Evolutionary conservation across 1,140 invertebrate genomes (phyloP).

Genomic region (Calliopsis andreniformis): DNA sequence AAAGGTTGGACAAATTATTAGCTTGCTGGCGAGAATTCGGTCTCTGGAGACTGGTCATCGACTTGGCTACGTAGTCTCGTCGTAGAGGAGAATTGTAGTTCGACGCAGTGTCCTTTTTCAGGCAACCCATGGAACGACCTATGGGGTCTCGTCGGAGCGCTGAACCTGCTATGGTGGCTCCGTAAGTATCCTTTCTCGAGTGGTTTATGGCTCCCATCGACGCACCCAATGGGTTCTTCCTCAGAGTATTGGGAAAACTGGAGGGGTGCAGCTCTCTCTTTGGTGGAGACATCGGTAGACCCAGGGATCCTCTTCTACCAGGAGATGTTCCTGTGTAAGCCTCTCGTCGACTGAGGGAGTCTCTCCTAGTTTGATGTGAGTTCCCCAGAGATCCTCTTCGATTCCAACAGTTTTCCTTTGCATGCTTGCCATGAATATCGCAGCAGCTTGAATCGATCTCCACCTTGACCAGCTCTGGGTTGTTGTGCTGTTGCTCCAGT

Average conservation of each 20-base stretch:
- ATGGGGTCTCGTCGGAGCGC: constrained; percentile 70
- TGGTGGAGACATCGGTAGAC: constrained; percentile 81
- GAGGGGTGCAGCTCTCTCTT: constrained; percentile 86
- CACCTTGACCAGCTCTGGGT: constrained; percentile 81
- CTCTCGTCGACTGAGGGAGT: constrained; percentile 64
- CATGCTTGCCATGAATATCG: constrained; percentile 86
- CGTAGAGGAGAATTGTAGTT: constrained; percentile 80
- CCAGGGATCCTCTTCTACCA: constrained; percentile 83
- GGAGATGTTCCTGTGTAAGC: constrained; percentile 57
- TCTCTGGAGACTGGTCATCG: constrained; percentile 75
- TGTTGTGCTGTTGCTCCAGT: constrained; percentile 80
- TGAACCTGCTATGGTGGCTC: constrained; percentile 54
- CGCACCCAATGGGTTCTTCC: constrained; percentile 82
- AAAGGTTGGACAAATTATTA: constrained; percentile 64
- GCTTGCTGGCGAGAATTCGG: constrained; percentile 70
- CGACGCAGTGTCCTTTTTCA: constrained; percentile 80
- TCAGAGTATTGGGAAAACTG: constrained; percentile 85
- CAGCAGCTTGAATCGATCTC: constrained; percentile 84
- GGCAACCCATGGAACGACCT: constrained; percentile 79
- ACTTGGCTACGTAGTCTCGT: constrained; percentile 78
- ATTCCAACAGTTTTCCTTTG: constrained; percentile 80
- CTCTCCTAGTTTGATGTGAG: constrained; percentile 69
- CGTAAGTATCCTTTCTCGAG: constrained; percentile 69
- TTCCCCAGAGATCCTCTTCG: constrained; percentile 83
- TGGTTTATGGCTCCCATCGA: constrained; percentile 80